Evolutionary conservation across 1,140 invertebrate genomes (phyloP), one percentile per base, ranked within the genome.

Genomic region (Ylistrum balloti): DNA sequence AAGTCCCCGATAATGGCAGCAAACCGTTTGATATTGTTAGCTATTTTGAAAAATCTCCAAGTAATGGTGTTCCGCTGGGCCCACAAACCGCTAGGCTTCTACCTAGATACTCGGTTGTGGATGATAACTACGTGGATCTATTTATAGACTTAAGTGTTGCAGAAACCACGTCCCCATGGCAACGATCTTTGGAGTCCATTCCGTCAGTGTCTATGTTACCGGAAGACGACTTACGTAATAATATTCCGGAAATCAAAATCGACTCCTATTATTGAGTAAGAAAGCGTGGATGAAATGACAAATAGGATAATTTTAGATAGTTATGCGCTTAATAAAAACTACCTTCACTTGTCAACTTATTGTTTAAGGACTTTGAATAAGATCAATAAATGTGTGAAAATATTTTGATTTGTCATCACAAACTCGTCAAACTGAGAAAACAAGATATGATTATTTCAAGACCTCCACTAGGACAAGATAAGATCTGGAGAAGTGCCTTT

Each of bases 91-190:
- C 3, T 0, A 89, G 45, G 85, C 32, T 86, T 22, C 32, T 87
- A 45, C 89, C 89, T 15, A 28, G 38, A 48, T 74, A 88, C 22
- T 91, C 88, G 7, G 28, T 90, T 32, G 88, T 89, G 86, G 93
- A 93, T 7, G 95, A 95, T 13, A 93, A 94, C 48, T 86, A 93
- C 32, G 95, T 95, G 9, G 94, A 95, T 87, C 85, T 95, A 13
- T 95, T 95, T 91, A 92, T 95, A 48, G 95, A 95, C 86, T 86
- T 95, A 9, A 93, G 94, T 90, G 93, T 93, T 0, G 92, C 91
- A 0, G 94, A 95, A 45, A 90, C 92, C 7, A 86, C 87, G 20
- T 88, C 88, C 0, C 91, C 88, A 0, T 92, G 92, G 92, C 91
- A 92, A 38, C 91, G 93, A n/a, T 93, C 93, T 15, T 88, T 41